phyloP scores from a whole-genome alignment of 2,888 invertebrate species.

The Leptodirus hochenwartii region DNA sequence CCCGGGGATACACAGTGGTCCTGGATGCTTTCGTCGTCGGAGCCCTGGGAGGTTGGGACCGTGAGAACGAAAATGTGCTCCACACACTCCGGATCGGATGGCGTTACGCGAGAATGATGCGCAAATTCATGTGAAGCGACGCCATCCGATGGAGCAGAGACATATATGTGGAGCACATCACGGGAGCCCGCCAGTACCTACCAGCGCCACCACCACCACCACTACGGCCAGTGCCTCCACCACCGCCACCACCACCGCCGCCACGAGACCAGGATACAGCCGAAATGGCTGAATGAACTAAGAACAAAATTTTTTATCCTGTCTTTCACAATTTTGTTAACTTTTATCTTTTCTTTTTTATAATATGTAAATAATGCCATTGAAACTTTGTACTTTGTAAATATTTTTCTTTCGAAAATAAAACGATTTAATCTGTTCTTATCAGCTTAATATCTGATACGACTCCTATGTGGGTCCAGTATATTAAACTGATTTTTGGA shows the following conservation, averaged over 20 bases:
- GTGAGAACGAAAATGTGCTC: slow-evolving; percentile 15
- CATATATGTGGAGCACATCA: slow-evolving; percentile 20
- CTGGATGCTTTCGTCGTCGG: slow-evolving; percentile 17
- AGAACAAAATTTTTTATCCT: too few species aligned
- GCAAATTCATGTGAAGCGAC: slow-evolving; percentile 17
- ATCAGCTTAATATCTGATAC: slow-evolving; percentile 53
- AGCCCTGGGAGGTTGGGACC: slow-evolving; percentile 19
- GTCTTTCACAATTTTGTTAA: too few species aligned
- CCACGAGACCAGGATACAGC: too few species aligned
- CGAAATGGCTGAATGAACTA: too few species aligned
- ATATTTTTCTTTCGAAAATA: too few species aligned
- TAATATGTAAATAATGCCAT: too few species aligned
- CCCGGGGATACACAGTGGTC: too few species aligned
- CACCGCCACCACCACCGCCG: too few species aligned
- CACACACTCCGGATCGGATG: slow-evolving; percentile 8
- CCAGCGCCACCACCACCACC: too few species aligned
- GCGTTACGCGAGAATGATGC: slow-evolving; percentile 15
- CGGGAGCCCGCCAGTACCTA: slow-evolving; percentile 10
- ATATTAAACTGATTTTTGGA: slow-evolving; percentile 20
- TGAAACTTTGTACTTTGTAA: too few species aligned
- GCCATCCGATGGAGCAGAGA: slow-evolving; percentile 18
- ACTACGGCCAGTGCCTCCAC: too few species aligned
- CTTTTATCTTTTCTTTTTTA: too few species aligned
- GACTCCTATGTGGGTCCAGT: slow-evolving; percentile 29
- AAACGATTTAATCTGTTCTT: slow-evolving; percentile 54